Percentiles rank a stretch among this genome's conserved stretches.
Evolutionary conservation across 2,888 invertebrate species (phyloP).

Genomic region (Caenorhabditis zanzibari): DNA sequence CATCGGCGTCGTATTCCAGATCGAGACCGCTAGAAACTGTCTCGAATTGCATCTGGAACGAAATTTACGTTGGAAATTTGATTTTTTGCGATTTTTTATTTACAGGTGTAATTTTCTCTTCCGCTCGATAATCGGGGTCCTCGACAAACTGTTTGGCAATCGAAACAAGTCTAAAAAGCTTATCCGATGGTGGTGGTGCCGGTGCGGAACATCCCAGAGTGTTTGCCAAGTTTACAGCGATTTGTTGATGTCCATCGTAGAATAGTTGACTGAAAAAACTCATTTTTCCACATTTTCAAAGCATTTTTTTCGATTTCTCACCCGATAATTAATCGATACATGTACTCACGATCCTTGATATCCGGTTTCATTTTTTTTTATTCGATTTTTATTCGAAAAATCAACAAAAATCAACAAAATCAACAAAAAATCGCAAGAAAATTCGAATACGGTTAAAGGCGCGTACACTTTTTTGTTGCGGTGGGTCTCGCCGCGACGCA

Average conservation of each 20-base stretch:
- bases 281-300: background rate
- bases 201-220: slow-evolving; percentile 92
- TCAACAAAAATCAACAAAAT: too few species aligned
- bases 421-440: background rate
- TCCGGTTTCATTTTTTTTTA: slow-evolving; percentile 84
- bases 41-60: slow-evolving; percentile 73
- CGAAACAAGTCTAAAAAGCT: slow-evolving; percentile 88
- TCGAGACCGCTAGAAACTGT: slow-evolving; percentile 88
- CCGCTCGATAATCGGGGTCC: slow-evolving; percentile 78
- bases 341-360: slow-evolving; percentile 91
- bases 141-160: slow-evolving; percentile 82
- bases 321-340: slow-evolving; percentile 96
- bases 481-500: slow-evolving; percentile 50
- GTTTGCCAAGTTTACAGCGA: slow-evolving; percentile 91
- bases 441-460: slow-evolving; percentile 53
- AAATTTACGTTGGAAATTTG: background rate
- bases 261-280: slow-evolving; percentile 90
- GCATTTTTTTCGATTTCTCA: too few species aligned
- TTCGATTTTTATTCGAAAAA: too few species aligned
- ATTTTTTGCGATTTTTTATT: background rate
- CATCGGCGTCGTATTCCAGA: slow-evolving; percentile 96
- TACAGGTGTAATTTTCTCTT: slow-evolving; percentile 70
- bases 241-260: slow-evolving; percentile 96
- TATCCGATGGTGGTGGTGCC: slow-evolving; percentile 96
- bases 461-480: slow-evolving; percentile 21